Conservation (phyloP, 92 coral and sea anemone genomes). For the Porites rus region DNA sequence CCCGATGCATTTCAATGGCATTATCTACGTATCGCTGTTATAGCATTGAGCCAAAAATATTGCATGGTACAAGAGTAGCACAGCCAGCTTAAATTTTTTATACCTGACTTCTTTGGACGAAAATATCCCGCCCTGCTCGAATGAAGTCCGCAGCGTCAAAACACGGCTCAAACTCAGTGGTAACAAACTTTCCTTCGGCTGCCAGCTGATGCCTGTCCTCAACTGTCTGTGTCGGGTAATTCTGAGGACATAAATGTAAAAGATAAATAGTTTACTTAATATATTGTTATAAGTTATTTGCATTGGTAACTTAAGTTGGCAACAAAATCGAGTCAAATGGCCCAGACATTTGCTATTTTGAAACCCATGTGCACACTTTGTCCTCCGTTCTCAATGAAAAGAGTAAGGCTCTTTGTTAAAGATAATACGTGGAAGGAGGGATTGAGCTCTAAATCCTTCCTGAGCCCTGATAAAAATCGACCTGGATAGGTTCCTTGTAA, state of each 20-base stretch:
- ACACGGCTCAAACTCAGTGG: conserved; percentile 91
- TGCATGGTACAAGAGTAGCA: background rate
- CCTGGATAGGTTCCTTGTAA: background rate
- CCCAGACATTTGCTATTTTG: no score
- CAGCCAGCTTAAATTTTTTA: background rate
- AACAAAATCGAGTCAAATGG: no score
- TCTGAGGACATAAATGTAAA: conserved; percentile 30
- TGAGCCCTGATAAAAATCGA: background rate
- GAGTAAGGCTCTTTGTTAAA: no score
- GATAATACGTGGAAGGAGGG: no score
- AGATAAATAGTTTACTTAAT: no score
- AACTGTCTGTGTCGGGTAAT: conserved; percentile 70
- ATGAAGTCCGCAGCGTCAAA: conserved; percentile 96
- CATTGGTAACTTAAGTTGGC: no score
- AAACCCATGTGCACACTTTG: no score
- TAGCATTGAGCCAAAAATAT: no score
- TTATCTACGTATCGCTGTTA: background rate
- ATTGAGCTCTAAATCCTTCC: background rate
- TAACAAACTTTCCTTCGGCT: conserved; percentile 75
- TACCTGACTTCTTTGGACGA: conserved; percentile 91
- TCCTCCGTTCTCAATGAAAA: no score
- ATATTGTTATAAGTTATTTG: no score
- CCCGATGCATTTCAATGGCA: background rate
- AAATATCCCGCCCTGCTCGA: conserved; percentile 85
- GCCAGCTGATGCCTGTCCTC: conserved; percentile 82